Conservation (phyloP, 2,797 vertebrate genomes). For the Sebastes glaucus region DNA sequence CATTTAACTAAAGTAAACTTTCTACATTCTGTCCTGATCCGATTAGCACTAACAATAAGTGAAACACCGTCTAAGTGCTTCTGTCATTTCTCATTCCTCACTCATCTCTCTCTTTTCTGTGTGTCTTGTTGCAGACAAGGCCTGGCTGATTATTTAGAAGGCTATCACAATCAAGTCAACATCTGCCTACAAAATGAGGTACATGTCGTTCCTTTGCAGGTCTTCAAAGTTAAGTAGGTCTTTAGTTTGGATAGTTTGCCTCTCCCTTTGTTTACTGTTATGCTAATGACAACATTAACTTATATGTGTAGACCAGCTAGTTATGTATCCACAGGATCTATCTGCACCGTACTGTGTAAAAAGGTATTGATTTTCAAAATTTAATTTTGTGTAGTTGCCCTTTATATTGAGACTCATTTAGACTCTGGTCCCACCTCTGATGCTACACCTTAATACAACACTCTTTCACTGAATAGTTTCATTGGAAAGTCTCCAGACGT, state of each 20-base stretch:
- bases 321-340: background rate
- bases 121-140: constrained; percentile 83
- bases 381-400: background rate
- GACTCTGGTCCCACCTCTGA: background rate
- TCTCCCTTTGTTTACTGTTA: background rate
- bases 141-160: constrained; percentile 89
- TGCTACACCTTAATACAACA: background rate
- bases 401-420: background rate
- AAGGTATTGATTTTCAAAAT: background rate
- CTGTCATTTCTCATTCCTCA: background rate
- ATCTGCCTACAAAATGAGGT: constrained; percentile 91
- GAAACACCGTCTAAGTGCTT: background rate
- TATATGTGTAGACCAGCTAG: background rate
- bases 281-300: background rate
- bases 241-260: background rate
- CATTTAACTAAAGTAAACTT: background rate
- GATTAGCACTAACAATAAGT: background rate
- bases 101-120: background rate
- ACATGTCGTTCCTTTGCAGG: constrained; percentile 4
- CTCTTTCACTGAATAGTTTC: background rate
- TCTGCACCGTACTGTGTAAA: background rate
- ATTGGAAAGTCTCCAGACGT: background rate
- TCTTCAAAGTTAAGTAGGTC: background rate
- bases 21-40: background rate
- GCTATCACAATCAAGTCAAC: constrained; percentile 90